Base-by-base conservation (phyloP, 2,888 invertebrate genomes). In the Euproctis similis region DNA sequence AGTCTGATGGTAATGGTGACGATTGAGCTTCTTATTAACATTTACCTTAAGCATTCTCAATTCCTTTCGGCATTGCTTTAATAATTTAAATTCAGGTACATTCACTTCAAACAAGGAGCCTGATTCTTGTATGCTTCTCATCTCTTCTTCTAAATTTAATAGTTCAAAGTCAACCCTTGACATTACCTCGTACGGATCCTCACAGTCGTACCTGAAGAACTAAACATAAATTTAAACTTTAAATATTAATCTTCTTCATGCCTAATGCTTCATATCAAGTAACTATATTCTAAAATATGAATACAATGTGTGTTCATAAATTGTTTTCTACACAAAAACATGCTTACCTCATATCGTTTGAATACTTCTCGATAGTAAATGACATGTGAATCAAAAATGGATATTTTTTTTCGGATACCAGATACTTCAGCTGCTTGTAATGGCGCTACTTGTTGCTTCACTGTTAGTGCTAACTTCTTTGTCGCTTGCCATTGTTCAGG, bases 401-500 rank as follows among this genome's bases (percentile, higher is more conserved):
- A 86, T 45, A 96, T 94, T 61, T 93, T 93, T 58, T 93, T 93
- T 20, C 97, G 87, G 28, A 98, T 95, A 45, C 93, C 92, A 7
- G 95, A 90, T 2, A 98, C 97, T 86, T 98, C 97, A 5, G 92
- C 91, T 14, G 97, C 96, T 84, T 97, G 97, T 19, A 98, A 72
- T 1, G 98, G 97, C 4, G 96, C 96, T 12, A 98, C 96, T 73
- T 95, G 94, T 66, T 97, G 97, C 64, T 97, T 97, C 2, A 96
- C 93, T 18, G 93, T 94, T 11, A 92, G 77, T 1, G 96, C 95
- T 33, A 96, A 88, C 76, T 97, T 97, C 69, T 97, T 97, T 0
- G 96, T 96, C 46, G 95, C 92, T 51, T 90, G 92, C 98, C 98
- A 98, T 71, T 96, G 95, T 61, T 97, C 97, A 7, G 98, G 98